A percentile compares a stretch with the other conserved stretches of the same genome.
phyloP scores from a whole-genome alignment of 2,888 invertebrate species.

The Pammene fasciana region DNA sequence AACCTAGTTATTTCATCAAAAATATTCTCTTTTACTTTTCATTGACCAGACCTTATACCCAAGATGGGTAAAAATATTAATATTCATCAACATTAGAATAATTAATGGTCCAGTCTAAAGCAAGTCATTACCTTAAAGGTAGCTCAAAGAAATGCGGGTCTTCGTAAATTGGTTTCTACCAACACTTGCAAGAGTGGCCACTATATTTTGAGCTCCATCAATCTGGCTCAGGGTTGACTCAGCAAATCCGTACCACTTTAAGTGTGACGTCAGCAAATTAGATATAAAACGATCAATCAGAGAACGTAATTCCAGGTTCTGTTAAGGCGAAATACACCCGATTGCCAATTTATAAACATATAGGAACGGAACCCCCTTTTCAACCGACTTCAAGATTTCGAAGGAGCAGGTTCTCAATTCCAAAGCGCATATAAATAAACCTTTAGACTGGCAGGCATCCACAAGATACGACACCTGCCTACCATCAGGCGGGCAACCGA shows the following conservation, averaged over 20 bases:
- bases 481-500: no score
- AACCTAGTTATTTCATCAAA: neutral
- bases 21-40: neutral
- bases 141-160: slow-evolving; percentile 28
- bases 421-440: no score
- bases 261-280: slow-evolving; percentile 39
- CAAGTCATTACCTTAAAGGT: slow-evolving; percentile 33
- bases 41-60: neutral
- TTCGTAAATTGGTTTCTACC: neutral
- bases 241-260: slow-evolving; percentile 32
- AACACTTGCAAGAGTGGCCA: neutral
- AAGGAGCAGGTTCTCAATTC: no score
- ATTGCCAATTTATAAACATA: neutral
- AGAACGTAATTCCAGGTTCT: slow-evolving; percentile 21
- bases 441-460: no score
- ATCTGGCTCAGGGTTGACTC: slow-evolving; percentile 24
- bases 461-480: no score
- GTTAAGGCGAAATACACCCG: neutral
- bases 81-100: slow-evolving; percentile 27
- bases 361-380: no score
- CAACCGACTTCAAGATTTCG: no score
- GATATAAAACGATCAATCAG: slow-evolving; percentile 37
- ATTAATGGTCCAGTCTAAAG: slow-evolving; percentile 19
- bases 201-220: slow-evolving; percentile 24
- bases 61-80: slow-evolving; percentile 14